Evolutionary conservation across 2,888 invertebrate genomes (phyloP).

Genomic region (Harmothoe impar): DNA sequence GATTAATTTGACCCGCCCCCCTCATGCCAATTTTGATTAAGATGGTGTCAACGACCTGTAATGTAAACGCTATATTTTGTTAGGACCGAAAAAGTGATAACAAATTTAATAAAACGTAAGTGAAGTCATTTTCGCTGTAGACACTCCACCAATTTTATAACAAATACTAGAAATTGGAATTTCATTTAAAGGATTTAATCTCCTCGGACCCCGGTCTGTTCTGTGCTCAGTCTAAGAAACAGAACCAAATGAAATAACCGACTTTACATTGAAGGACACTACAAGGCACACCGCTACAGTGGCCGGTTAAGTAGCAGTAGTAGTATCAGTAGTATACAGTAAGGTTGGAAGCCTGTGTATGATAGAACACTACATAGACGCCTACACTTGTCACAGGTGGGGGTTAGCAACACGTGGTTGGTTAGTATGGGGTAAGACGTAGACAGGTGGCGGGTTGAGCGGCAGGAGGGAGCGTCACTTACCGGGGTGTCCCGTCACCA

Average conservation of each 20-base stretch:
- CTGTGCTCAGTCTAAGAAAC: neutral
- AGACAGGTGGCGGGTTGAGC: neutral
- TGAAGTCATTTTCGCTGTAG: no score
- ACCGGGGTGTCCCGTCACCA: constrained; percentile 43
- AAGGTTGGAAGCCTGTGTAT: neutral
- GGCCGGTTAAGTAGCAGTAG: neutral
- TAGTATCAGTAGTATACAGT: neutral
- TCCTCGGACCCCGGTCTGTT: neutral
- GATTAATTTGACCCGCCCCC: no score
- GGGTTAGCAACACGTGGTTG: neutral
- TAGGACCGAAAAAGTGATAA: no score
- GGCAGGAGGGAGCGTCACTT: neutral
- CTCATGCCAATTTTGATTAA: no score
- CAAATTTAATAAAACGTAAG: no score
- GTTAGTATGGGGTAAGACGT: constrained; percentile 14
- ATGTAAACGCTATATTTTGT: no score
- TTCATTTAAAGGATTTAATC: neutral
- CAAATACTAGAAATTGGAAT: no score
- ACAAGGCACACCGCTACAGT: neutral
- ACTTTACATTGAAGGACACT: neutral
- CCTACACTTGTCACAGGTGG: neutral
- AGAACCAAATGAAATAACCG: neutral
- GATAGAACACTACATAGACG: neutral
- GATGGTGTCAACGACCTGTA: no score
- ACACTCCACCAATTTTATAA: no score